Percentiles rank a stretch among this genome's conserved stretches.
These are phyloP conservation scores for Phylloscopus whistleri DNA, from an alignment of 2,113 vertebrate genomes.

Conservation along the genomic window DNA sequence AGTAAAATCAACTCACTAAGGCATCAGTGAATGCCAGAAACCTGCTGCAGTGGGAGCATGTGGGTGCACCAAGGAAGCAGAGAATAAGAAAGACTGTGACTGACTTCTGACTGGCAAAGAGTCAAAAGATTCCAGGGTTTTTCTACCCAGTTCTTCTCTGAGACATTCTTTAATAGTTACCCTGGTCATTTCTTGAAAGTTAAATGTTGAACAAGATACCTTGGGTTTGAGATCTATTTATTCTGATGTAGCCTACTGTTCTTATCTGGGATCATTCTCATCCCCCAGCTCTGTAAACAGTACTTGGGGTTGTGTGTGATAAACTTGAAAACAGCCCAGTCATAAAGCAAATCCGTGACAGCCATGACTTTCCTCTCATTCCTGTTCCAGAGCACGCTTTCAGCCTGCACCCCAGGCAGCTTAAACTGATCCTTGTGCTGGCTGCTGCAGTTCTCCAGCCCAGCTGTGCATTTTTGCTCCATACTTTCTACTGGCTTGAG, in stretches of 20 bases:
- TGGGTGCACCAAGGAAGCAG: neutral
- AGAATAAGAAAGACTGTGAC: neutral
- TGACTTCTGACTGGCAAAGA: neutral
- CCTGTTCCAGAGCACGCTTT: neutral
- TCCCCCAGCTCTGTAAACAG: neutral
- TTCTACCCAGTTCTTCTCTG: neutral
- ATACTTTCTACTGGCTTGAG: neutral
- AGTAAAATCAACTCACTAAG: neutral
- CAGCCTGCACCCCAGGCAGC: neutral
- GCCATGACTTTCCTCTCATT: neutral
- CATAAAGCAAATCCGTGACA: neutral
- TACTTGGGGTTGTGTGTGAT: neutral
- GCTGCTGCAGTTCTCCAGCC: neutral
- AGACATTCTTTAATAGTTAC: neutral
- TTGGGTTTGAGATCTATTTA: neutral
- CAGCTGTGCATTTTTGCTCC: slow-evolving; percentile 12
- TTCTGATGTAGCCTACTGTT: neutral
- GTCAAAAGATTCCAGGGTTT: neutral
- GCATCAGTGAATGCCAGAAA: neutral
- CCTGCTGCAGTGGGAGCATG: neutral
- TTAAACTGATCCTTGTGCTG: neutral
- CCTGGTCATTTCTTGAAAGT: neutral
- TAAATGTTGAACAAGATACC: neutral
- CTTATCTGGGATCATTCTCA: neutral
- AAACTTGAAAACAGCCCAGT: neutral